Evolutionary conservation across 1,140 invertebrate species (phyloP), one percentile per base, ranked within the genome.

Genomic region (Aphis gossypii): DNA sequence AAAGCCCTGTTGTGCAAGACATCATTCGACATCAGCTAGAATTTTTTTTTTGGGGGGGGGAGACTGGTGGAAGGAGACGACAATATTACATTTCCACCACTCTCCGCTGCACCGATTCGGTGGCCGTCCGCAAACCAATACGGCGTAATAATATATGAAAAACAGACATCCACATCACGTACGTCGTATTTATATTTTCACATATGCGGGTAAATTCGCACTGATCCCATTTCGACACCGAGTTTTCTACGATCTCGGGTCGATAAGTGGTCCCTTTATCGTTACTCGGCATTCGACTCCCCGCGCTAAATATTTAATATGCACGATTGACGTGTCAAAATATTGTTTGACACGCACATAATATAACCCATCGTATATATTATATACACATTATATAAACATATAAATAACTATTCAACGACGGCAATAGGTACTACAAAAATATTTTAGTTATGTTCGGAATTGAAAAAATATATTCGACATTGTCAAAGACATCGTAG

Each of bases 161-260:
- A 87, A 87, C 86, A 25, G 21, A 48, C 18, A 89, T 54, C 35
- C 56, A 23, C 41, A 91, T 30, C 51, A 41, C 54, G 25, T 91
- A 30, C 25, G 41, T n/a, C 41, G 60, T 76, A 35, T 82, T 83
- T 38, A 23, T 38, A 35, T 38, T 23, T 23, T 23, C 35, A 76
- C 30, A 76, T n/a, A 20, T n/a, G 60, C 21, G 30, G 60, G 14
- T 76, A 35, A n/a, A 88, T 48, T 41, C 46, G 9, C 38, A 44
- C 56, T 91, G 90, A 91, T 91, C 90, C 90, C 41, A n/a, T 56
- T 91, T 91, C 60, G 90, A 91, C 60, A 46, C 8, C n/a, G 44
- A 30, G 38, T 48, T 87, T 48, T 51, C 44, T 48, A 87, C 44
- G 44, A 87, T 87, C 84, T 48, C 44, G 46, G 86, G 44, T 35